These are phyloP conservation scores for Phocides pigmalion DNA, from an alignment of 1,140 invertebrate genomes.

Conservation along the genomic window DNA sequence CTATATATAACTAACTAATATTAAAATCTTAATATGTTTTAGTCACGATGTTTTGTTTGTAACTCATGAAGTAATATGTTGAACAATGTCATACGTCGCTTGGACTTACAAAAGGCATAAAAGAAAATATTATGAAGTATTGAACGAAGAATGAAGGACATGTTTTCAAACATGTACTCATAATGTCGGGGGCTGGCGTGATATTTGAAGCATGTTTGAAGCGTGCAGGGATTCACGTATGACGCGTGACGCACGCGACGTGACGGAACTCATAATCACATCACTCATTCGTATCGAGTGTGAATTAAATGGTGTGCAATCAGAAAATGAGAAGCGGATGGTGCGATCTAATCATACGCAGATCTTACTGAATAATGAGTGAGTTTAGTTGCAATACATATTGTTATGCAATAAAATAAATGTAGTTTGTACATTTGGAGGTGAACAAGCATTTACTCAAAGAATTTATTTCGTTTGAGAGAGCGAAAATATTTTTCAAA, in stretches of 20 bases:
- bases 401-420: neutral
- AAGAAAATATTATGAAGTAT: slow-evolving; percentile 29
- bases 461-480: too few relatives aligned
- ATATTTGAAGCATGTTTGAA: slow-evolving; percentile 7
- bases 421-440: too few relatives aligned
- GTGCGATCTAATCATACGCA: neutral
- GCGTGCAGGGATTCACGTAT: slow-evolving; percentile 43
- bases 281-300: slow-evolving; percentile 15
- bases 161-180: slow-evolving; percentile 43
- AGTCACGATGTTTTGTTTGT: slow-evolving; percentile 19
- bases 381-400: neutral
- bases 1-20: too few relatives aligned
- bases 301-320: slow-evolving; percentile 20
- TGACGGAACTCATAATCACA: slow-evolving; percentile 41
- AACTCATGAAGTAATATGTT: neutral
- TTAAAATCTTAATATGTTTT: slow-evolving; percentile 18
- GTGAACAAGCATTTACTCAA: too few relatives aligned
- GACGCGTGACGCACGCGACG: slow-evolving; percentile 42
- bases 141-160: slow-evolving; percentile 35
- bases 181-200: slow-evolving; percentile 32
- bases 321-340: slow-evolving; percentile 5
- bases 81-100: slow-evolving; percentile 14
- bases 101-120: slow-evolving; percentile 13
- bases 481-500: too few relatives aligned
- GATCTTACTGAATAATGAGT: neutral